Base-by-base conservation (phyloP, 2,888 invertebrate species). In the Cosmopolites sordidus region DNA sequence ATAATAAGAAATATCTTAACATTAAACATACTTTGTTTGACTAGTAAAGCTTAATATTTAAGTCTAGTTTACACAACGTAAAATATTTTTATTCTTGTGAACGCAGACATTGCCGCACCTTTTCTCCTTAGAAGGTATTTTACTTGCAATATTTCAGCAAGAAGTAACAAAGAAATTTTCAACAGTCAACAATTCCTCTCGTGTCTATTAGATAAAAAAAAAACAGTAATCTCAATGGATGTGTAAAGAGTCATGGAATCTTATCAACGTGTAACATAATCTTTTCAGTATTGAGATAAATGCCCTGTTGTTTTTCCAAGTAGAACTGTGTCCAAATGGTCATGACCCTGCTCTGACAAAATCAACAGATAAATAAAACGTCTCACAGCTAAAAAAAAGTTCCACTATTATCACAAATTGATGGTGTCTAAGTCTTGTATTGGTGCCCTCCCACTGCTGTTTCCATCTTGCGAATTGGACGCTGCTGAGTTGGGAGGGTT, bases 401-500 rank as follows among this genome's bases (percentile, higher is more conserved):
- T 58, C 46, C 47, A 50, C 51, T 59, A 54, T 48, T 54, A 59
- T 60, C 63, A 86, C 71, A 86, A 78, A 76, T 86, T 85, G 62
- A 85, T 83, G 43, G 86, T 85, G 73, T 84, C 86, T 68, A 86
- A 78, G 75, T 84, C 84, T 76, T 86, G 86, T 64, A 81, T 83
- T 60, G 86, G 86, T 53, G 86, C 85, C 60, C 83, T 78, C 43
- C 76, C 66, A 51, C 58, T 62, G 38, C 60, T 60, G 43, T 58
- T 52, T 43, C 56, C 56, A 6, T 56, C 59, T 18, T 60, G 61
- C 15, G 66, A 68, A 72, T 74, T 67, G 64, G 73, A 62, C 64
- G 71, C 51, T 12, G 66, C 68, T 44, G 59, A 64, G 38, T 54
- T 59, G 6, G 59, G 48, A 12, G 50, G 49, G n/a, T 49, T 53